Percentiles rank a stretch among this genome's conserved stretches.
Conservation (phyloP, 1,140 invertebrate species). For the Ostrea denselamellosa region DNA sequence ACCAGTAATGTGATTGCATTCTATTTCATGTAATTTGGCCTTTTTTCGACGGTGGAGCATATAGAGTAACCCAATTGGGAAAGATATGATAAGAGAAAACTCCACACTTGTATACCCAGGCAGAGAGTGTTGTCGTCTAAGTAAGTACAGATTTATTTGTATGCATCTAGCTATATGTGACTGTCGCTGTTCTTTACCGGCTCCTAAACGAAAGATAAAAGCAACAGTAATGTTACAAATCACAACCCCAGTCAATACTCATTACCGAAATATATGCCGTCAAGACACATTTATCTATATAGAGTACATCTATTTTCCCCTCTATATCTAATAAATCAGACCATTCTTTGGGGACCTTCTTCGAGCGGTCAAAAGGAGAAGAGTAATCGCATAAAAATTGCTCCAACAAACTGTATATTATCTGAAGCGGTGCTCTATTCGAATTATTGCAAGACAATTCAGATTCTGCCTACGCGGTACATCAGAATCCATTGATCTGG, state of each 20-base stretch:
- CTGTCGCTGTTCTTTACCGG: neutral
- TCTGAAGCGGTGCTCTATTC: neutral
- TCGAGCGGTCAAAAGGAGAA: neutral
- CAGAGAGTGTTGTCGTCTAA: neutral
- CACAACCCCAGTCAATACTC: neutral
- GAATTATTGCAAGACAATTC: neutral
- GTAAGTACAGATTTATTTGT: neutral
- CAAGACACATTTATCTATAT: neutral
- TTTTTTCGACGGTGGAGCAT: neutral
- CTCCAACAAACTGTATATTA: neutral
- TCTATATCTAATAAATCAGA: conserved; percentile 25
- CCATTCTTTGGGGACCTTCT: neutral
- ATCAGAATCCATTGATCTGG: neutral
- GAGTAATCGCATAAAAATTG: neutral
- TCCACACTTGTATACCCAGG: neutral
- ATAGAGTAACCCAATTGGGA: neutral
- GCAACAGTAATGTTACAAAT: neutral
- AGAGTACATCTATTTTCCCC: conserved; percentile 2
- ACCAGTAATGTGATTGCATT: neutral
- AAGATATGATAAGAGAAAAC: neutral
- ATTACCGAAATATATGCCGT: conserved; percentile 14
- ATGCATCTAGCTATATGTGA: neutral
- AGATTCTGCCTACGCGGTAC: neutral
- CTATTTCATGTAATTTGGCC: neutral
- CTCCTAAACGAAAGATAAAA: neutral